Base-by-base conservation (phyloP, 2,113 vertebrate genomes). In the Capra hircus region DNA sequence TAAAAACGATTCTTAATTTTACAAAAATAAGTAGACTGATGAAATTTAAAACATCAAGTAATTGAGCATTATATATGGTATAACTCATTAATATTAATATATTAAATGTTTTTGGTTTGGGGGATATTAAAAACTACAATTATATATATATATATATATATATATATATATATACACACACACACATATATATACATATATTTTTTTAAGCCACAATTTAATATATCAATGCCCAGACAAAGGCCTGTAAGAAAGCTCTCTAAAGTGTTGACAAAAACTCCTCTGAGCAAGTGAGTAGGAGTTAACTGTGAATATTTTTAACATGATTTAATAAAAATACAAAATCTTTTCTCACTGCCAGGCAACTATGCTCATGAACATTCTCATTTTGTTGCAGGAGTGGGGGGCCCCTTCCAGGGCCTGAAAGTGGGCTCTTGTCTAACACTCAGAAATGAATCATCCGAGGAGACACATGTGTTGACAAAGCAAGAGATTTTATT, bases 91-190 rank as follows among this genome's bases (percentile, higher is more conserved):
- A 57, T 16, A 14, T 64, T 78, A 53, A 19, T 52, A 30, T 55
- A 53, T 30, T 80, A 84, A 64, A 80, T n/a, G 3, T 36, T 67
- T 93, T 59, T 3, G 0, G 3, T 16, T 53, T 67, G 50, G 77
- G 60, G 45, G 43, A 82, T 83, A 89, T 45, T 93, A 82, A 88
- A 90, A 82, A 27, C 43, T 60, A 36, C 1, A 71, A 25, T 59
- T 71, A 12, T 12, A 71, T 11, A 23, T 1, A 23, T 0, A 36
- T 1, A 6, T 0, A 64, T 0, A 64, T 0, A 60, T n/a, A n/a
- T n/a, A n/a, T n/a, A n/a, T n/a, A n/a, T n/a, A n/a, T n/a, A n/a
- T n/a, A n/a, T n/a, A n/a, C n/a, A n/a, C n/a, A 64, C 62, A n/a
- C 7, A 19, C 0, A 21, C 0, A 67, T 1, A 45, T 67, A 57